phyloP scores from a whole-genome alignment of 2,797 vertebrate species.

The Poliocrania exsul region DNA sequence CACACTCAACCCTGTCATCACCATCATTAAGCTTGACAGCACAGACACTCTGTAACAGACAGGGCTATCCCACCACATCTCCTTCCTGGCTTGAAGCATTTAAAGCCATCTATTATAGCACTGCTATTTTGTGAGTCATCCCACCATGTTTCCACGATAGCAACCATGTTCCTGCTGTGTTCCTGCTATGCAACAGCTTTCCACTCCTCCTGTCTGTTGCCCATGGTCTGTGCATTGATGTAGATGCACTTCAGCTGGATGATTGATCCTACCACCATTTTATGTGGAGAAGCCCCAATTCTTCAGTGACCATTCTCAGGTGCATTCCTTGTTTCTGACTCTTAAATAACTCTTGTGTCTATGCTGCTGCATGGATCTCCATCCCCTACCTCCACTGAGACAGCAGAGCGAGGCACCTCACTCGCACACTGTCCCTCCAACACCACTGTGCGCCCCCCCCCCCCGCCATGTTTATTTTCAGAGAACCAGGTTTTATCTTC shows the following conservation, averaged over 20 bases:
- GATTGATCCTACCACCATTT: not conserved
- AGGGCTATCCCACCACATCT: fast-evolving
- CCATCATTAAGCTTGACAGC: not conserved
- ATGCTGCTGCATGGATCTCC: not conserved
- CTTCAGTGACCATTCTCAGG: not conserved
- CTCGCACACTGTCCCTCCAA: not conserved
- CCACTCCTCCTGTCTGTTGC: not conserved
- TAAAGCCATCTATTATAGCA: not conserved
- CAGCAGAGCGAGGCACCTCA: not conserved
- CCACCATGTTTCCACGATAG: not conserved
- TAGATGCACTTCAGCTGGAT: not conserved
- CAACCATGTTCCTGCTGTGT: not conserved
- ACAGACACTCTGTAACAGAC: not conserved
- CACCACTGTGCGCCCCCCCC: not conserved
- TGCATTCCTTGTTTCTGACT: not conserved
- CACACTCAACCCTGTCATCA: not conserved
- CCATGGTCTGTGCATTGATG: fast-evolving
- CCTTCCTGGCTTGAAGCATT: not conserved
- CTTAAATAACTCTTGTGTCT: not conserved
- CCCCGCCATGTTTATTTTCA: not conserved
- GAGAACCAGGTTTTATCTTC: not conserved
- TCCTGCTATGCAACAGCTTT: not conserved
- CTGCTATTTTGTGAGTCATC: not conserved
- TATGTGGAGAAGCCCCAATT: not conserved
- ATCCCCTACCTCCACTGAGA: too few species aligned